Evolutionary conservation across 2,888 invertebrate genomes (phyloP), one percentile per base, ranked within the genome.

Genomic region (Saturnia pavonia): DNA sequence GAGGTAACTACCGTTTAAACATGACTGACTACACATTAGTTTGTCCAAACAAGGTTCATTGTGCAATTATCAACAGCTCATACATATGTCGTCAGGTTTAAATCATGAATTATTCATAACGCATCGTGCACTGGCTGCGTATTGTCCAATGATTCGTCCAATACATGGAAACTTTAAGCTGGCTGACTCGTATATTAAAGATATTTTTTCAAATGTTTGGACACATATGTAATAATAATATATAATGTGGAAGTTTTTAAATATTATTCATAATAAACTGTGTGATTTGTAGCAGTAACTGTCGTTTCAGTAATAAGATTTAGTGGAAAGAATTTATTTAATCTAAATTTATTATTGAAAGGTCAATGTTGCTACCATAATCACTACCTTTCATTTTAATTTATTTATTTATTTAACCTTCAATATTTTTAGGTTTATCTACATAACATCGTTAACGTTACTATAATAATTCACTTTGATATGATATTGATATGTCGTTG

Each of bases 1-100:
- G 9, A 19, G 25, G 1, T 57, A 40, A 65, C 7, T 1, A 65
- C 9, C 65, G 65, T 19, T 34, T 65, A 40, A 1, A 40, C 65
- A 65, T 40, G 16, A 40, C 40, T 19, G n/a, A 19, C n/a, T 8
- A 19, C 40, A 40, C 9, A 65, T 65, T 65, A 65, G 40, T 40
- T 34, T 65, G 65, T 40, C 34, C 40, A 65, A 40, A 65, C 65
- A 65, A 65, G 65, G 65, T 40, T 65, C 65, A 65, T 65, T 65
- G 65, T 65, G 65, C 40, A 65, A 65, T 65, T 65, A 65, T 40
- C 65, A 40, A 40, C 65, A 65, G 65, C 40, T 16, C 40, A 40
- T 65, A 65, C 65, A 65, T 40, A 40, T 65, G 65, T 65, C 65
- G 65, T 25, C 65, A 65, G 65, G 19, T 65, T 40, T n/a, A 12